Evolutionary conservation across 1,140 invertebrate genomes (phyloP), one percentile per base, ranked within the genome.

Genomic region (Drosophila insularis): DNA sequence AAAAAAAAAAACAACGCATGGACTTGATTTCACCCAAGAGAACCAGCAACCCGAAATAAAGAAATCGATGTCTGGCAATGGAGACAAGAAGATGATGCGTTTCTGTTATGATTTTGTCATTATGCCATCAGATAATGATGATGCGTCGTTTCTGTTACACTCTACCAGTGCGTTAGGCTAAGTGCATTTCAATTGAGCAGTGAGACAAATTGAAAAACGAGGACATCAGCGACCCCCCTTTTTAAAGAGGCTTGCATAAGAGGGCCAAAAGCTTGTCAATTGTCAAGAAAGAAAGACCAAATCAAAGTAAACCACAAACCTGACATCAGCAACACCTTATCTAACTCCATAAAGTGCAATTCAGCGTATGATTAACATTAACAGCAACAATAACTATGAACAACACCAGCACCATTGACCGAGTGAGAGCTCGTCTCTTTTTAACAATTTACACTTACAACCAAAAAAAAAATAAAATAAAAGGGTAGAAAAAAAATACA

Each of bases 361-460:
- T 87, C 84, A 87, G 84, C 82, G 79, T 80, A 80, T 80, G 82
- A 89, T 86, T 87, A 82, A 86, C 82, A 81, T 72, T 66, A 85
- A 74, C 70, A 65, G 17, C 53, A 50, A 50, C 43, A 50, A 50
- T 50, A 46, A 46, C 43, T 19, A 46, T 2, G 14, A 10, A 46
- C 43, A 53, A 35, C 32, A 35, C 7, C 35, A 37, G 35, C 35
- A 40, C 62, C 63, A 56, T 37, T 68, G 68, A 78, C 50, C 63
- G 53, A 68, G 74, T 76, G 77, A 79, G 77, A 80, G 67, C 58
- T 54, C 65, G 68, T 70, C 72, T 54, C 39, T 75, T 66, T 85
- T 80, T 81, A 85, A 85, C 69, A 87, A 82, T 87, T 86, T 86
- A 87, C 74, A 76, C 63, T 68, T 67, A 81, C 65, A 66, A 37